Conservation (phyloP, 2,797 vertebrate species). For the Argya squamiceps region DNA sequence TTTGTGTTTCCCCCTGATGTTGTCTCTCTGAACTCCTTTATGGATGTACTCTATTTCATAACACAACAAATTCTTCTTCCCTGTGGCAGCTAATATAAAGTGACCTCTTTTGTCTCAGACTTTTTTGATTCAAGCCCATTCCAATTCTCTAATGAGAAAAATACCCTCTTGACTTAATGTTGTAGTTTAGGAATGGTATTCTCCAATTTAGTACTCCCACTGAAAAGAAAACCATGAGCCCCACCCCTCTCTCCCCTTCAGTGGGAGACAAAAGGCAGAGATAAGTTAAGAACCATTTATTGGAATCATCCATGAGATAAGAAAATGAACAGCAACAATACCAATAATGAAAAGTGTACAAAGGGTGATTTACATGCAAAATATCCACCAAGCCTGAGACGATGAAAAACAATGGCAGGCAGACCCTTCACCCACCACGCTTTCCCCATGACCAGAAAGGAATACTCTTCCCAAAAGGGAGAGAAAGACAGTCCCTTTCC, state of each 20-base stretch:
- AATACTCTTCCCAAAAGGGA: background rate
- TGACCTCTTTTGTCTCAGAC: background rate
- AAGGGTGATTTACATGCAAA: background rate
- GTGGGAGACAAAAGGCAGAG: background rate
- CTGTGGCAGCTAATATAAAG: background rate
- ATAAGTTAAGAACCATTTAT: background rate
- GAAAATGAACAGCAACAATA: background rate
- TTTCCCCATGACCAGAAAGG: background rate
- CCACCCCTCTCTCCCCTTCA: background rate
- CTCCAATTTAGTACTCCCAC: background rate
- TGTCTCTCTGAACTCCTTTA: background rate
- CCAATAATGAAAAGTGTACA: background rate
- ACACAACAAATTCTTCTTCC: background rate
- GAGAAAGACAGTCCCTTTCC: background rate
- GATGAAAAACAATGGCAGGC: background rate
- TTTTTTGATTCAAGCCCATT: background rate
- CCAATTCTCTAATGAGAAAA: background rate
- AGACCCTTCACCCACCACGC: fast-evolving
- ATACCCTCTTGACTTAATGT: background rate
- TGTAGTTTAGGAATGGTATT: background rate
- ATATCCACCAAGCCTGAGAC: background rate
- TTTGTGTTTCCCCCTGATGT: background rate
- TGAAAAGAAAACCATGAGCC: background rate
- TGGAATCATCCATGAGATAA: background rate
- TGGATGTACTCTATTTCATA: background rate